Conservation (phyloP, 2,797 vertebrate genomes). For the Neoniphon sammara region DNA sequence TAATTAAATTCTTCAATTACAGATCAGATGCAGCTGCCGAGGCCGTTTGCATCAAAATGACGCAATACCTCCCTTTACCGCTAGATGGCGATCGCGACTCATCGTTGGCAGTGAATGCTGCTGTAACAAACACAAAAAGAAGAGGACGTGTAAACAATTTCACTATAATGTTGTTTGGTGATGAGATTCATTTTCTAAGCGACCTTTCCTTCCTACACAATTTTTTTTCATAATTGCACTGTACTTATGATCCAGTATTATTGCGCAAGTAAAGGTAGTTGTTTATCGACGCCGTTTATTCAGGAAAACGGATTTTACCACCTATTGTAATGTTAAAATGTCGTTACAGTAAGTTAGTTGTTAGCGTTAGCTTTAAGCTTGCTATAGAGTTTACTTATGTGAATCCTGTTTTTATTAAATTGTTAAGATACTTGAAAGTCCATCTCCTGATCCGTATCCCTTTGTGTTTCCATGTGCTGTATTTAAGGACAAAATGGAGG, state of each 20-base stretch:
- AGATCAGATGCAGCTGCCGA: not conserved
- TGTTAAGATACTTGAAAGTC: not conserved
- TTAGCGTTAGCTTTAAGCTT: too few relatives aligned
- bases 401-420: too few relatives aligned
- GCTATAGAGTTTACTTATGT: too few relatives aligned
- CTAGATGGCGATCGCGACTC: conserved; percentile 57
- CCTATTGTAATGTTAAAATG: not conserved
- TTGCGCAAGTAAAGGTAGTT: too few relatives aligned
- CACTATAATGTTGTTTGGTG: not conserved
- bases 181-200: not conserved
- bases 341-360: too few relatives aligned
- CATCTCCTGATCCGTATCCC: not conserved
- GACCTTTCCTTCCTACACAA: not conserved
- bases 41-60: not conserved
- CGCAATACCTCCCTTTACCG: conserved; percentile 4
- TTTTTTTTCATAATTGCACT: not conserved
- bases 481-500: conserved; percentile 28
- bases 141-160: conserved; percentile 20
- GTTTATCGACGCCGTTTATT: not conserved
- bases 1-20: too few relatives aligned
- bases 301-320: not conserved
- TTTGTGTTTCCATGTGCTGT: not conserved
- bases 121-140: conserved; percentile 27
- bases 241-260: accelerated
- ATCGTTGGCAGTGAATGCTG: conserved; percentile 19